Evolutionary conservation across 92 coral and sea anemone species (phyloP), one percentile per base, ranked within the genome.

Genomic region (Plumapathes pennacea): DNA sequence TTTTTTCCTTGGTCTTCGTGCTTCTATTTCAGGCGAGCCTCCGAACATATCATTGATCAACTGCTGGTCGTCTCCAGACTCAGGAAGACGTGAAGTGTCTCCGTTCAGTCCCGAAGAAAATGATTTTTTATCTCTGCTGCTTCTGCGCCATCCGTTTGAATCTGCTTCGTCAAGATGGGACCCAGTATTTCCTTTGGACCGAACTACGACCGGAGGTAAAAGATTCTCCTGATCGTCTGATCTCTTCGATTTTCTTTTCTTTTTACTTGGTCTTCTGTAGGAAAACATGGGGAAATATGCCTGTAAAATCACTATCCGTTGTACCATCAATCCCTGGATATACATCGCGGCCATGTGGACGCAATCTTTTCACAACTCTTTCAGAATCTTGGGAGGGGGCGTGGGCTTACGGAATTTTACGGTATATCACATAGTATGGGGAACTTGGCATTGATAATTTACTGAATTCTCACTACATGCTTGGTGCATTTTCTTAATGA

Each of bases 11-110:
- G 74, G 41, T 26, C 55, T 75, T 36, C 32, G 61, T 37, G 49
- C 36, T 31, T 31, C 59, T 18, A 40, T 54, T 27, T 82, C 89
- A 8, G 78, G 53, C 21, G 89, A 45, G 40, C 62, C 78, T 24
- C 78, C 89, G 4, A 82, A 82, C 83, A 74, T 68, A 40, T 61
- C 78, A 25, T 82, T 78, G 46, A 68, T 61, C 46, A 74, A 44
- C 42, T 54, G 60, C 26, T 40, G 42, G 45, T 66, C 50, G 11
- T 67, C 64, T 30, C 46, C 55, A 22, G 56, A 31, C 1, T 38
- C 33, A 25, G 38, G 64, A 12, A 10, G 39, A 17, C 42, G 63
- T 22, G 52, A 66, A 21, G 73, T 30, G 17, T 57, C 62, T 20
- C 57, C n/a, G n/a, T n/a, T n/a, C n/a, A n/a, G n/a, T n/a, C n/a